phyloP scores from a whole-genome alignment of 1,140 invertebrate genomes.

The Caerostris darwini region DNA sequence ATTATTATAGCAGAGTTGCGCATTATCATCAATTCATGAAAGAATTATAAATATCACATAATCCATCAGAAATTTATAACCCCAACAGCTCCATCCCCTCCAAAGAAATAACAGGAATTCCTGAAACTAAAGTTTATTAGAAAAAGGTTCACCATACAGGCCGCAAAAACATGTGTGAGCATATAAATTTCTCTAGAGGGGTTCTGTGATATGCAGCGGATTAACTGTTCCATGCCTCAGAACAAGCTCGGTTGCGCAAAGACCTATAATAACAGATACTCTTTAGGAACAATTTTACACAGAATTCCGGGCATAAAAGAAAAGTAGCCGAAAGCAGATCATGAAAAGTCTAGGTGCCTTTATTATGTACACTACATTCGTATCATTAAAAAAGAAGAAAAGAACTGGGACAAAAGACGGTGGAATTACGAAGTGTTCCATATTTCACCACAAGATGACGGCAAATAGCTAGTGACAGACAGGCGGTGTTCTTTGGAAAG shows the following conservation, averaged over 20 bases:
- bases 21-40: too few relatives aligned
- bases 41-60: too few relatives aligned
- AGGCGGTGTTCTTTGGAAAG: neutral
- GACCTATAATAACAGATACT: neutral
- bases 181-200: neutral
- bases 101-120: neutral
- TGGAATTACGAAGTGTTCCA: constrained; percentile 36
- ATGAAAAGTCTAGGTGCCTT: neutral
- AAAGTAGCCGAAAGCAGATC: too few relatives aligned
- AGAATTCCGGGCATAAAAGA: neutral
- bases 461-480: constrained; percentile 23
- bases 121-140: neutral
- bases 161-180: neutral
- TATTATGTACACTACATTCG: neutral
- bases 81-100: too few relatives aligned
- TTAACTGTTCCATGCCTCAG: neutral
- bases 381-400: constrained; percentile 1
- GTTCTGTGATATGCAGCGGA: neutral
- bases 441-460: constrained; percentile 30
- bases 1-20: too few relatives aligned
- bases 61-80: too few relatives aligned
- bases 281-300: neutral
- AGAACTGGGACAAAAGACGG: neutral
- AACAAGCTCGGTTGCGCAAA: neutral
- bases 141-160: neutral